Percentiles rank a stretch among this genome's conserved stretches.
phyloP scores from a whole-genome alignment of 2,797 vertebrate species.

The Characodon lateralis region DNA sequence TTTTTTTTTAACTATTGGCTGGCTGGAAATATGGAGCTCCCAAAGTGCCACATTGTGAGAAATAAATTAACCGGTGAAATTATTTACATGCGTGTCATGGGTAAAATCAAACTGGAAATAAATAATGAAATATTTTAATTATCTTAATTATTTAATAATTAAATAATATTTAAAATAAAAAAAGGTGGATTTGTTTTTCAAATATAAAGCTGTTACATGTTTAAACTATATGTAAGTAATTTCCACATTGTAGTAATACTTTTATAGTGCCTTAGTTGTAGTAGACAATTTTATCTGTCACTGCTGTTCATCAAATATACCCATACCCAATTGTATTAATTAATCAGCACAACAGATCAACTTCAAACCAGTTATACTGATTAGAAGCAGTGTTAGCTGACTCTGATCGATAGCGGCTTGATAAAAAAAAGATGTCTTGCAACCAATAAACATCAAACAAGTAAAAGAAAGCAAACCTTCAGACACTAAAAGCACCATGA shows the following conservation, averaged over 20 bases:
- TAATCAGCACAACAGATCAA: too few species aligned
- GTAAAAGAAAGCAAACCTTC: background rate
- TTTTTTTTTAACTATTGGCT: conserved; percentile 55
- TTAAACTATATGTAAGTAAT: background rate
- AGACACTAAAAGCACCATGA: conserved; percentile 1
- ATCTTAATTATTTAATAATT: background rate
- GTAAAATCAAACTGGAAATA: background rate
- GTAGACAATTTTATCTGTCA: background rate
- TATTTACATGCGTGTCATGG: background rate
- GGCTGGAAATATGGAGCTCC: conserved; percentile 30
- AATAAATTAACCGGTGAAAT: background rate
- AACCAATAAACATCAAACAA: background rate
- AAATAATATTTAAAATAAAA: too few species aligned
- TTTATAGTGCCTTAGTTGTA: background rate
- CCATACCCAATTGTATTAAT: too few species aligned
- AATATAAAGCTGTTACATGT: background rate
- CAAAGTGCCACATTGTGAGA: background rate
- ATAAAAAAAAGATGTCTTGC: background rate
- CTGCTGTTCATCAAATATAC: too few species aligned
- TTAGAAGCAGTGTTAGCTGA: background rate
- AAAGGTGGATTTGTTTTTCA: background rate
- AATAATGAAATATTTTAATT: background rate
- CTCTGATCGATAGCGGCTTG: background rate
- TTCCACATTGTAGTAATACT: background rate
- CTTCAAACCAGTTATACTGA: too few species aligned